Base-by-base conservation (phyloP, 2,797 vertebrate genomes). In the Microctenopoma stevenorrisi region DNA sequence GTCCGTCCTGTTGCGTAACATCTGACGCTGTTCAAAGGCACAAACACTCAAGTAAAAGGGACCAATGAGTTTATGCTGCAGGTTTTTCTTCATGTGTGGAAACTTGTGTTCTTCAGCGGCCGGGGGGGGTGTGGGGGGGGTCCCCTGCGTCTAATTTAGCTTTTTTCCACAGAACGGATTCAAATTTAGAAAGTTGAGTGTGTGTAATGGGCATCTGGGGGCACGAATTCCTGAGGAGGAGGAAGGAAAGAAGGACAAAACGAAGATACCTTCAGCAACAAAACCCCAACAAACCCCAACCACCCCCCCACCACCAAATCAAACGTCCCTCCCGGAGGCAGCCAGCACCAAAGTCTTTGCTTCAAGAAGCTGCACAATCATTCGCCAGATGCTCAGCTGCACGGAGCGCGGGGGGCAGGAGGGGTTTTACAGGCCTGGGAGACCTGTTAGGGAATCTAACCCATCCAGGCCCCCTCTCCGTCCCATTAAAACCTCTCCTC, bases 401-500 rank as follows among this genome's bases (percentile, higher is more conserved):
- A 64, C 46, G 44, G 53, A 55, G 33, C 37, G 35, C 67, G 5
- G 30, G 7, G 26, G 47, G 18, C 0, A 40, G 16, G 37, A 16
- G 7, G 49, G n/a, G 56, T 33, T 53, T 38, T 57, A 14, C n/a
- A 50, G 26, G 53, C 76, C 83, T 75, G 26, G 16, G 83, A 88
- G 86, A 90, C 78, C 76, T 78, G 78, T 83, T 85, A 84, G 68
- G 64, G 67, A 64, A 51, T 53, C 48, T 42, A 59, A 62, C 50
- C 35, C 15, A 74, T 76, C 68, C 66, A 51, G 13, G 64, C 63
- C 60, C 56, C 22, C 50, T 58, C 56, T 65, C 33, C 44, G 43
- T 49, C 30, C 84, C 72, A 85, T 88, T 87, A 86, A 89, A 88
- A 83, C 73, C 53, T 76, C 49, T 49, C 54, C 72, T 70, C 54